A percentile compares a stretch with the other conserved stretches of the same genome.
These are phyloP conservation scores for Chromis chromis DNA, from an alignment of 2,797 vertebrate species.

Conservation along the genomic window DNA sequence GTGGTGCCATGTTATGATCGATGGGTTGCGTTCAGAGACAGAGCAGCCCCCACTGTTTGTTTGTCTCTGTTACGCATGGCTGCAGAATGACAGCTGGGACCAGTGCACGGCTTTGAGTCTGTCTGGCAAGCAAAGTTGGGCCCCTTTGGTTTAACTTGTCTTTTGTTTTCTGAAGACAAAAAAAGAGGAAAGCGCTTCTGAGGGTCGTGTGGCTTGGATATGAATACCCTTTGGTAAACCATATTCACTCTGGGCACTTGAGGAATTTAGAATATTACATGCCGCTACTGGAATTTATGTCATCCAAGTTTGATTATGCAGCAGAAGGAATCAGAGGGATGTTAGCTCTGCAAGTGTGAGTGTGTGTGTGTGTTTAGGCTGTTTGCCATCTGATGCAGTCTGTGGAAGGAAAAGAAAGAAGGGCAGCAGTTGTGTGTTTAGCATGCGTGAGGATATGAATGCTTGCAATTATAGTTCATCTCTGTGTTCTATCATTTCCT, in stretches of 20 bases:
- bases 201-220: constrained; percentile 30
- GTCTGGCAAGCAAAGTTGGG: constrained; percentile 53
- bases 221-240: constrained; percentile 53
- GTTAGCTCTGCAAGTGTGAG: constrained; percentile 22
- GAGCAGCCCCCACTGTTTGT: constrained; percentile 76
- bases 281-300: constrained; percentile 41
- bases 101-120: constrained; percentile 48
- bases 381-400: constrained; percentile 39
- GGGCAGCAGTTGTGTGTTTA: constrained; percentile 8
- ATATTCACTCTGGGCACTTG: constrained; percentile 37
- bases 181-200: constrained; percentile 31
- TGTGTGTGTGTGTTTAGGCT: constrained; percentile 25
- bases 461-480: constrained; percentile 15
- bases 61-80: constrained; percentile 73
- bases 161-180: constrained; percentile 43
- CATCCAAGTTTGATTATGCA: constrained; percentile 31
- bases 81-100: constrained; percentile 76
- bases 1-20: constrained; percentile 71
- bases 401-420: constrained; percentile 2
- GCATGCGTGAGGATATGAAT: constrained; percentile 1
- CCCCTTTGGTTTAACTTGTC: constrained; percentile 27
- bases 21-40: constrained; percentile 72
- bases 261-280: constrained; percentile 53
- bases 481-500: constrained; percentile 13
- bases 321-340: constrained; percentile 18